These are phyloP conservation scores for Drosophila koepferae DNA, from an alignment of 2,888 invertebrate species.

Conservation along the genomic window DNA sequence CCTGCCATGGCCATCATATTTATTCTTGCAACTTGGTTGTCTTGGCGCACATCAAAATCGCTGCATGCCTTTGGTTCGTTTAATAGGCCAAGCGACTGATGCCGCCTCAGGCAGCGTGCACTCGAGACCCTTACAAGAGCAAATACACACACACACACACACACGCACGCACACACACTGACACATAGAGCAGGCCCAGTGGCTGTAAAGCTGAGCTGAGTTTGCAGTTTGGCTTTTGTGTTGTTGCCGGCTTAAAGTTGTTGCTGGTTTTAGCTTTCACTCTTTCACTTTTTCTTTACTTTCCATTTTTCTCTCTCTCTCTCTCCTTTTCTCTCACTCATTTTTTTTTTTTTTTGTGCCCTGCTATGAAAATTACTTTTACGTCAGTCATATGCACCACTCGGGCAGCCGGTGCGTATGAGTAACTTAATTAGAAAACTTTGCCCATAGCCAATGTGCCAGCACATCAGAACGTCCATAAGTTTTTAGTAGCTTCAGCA, in stretches of 20 bases:
- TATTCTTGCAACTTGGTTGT: constrained; percentile 45
- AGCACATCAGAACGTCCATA: constrained; percentile 23
- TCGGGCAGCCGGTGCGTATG: constrained; percentile 74
- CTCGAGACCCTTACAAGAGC: constrained; percentile 30
- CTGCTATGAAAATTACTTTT: constrained; percentile 76
- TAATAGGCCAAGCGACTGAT: constrained; percentile 75
- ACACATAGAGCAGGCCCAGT: background rate
- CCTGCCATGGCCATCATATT: constrained; percentile 37
- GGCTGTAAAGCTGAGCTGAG: constrained; percentile 44
- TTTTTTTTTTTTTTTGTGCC: constrained; percentile 2
- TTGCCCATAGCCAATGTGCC: constrained; percentile 62
- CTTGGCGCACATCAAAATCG: constrained; percentile 55
- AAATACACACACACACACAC: background rate
- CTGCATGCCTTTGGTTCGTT: constrained; percentile 53
- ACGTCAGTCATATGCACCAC: constrained; percentile 74
- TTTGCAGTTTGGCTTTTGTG: constrained; percentile 71
- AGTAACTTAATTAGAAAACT: constrained; percentile 81
- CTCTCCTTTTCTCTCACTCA: no score
- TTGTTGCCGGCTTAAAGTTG: constrained; percentile 60
- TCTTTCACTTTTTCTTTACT: constrained; percentile 24
- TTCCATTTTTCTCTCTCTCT: background rate
- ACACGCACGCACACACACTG: background rate
- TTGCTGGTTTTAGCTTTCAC: constrained; percentile 59
- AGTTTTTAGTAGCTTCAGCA: constrained; percentile 51
- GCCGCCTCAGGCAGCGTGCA: constrained; percentile 38